These are phyloP conservation scores for Trachemys scripta DNA, from an alignment of 2,113 vertebrate species.

Conservation along the genomic window DNA sequence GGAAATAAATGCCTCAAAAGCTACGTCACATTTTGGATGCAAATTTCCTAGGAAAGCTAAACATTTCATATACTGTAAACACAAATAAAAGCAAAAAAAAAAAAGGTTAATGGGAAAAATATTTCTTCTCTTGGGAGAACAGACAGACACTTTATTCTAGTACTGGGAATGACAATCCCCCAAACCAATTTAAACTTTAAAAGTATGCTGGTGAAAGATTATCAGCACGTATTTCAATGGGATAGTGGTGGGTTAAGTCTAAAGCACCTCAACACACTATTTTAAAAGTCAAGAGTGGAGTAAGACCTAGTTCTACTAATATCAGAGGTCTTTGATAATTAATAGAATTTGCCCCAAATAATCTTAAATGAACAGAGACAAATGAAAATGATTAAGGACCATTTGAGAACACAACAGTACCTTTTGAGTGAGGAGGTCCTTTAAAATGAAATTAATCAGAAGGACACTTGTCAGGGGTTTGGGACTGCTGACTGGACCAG, in stretches of 20 bases:
- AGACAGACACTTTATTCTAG: conserved; percentile 58
- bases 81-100: conserved; percentile 84
- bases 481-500: not conserved
- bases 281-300: not conserved
- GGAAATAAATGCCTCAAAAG: conserved; percentile 87
- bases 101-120: conserved; percentile 78
- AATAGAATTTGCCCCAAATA: not conserved
- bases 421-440: not conserved
- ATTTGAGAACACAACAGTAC: not conserved
- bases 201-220: not conserved
- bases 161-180: conserved; percentile 36
- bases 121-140: conserved; percentile 58
- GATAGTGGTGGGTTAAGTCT: not conserved
- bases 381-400: not conserved
- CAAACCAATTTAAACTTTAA: conserved; percentile 15
- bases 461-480: not conserved
- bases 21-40: conserved; percentile 85
- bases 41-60: conserved; percentile 88
- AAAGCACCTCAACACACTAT: not conserved
- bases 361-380: not conserved
- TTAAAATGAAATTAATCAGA: not conserved
- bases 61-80: conserved; percentile 85
- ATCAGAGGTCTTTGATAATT: not conserved
- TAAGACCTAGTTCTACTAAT: not conserved
- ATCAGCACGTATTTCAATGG: not conserved